Evolutionary conservation across 2,888 invertebrate genomes (phyloP).

Genomic region (Euplexia lucipara): DNA sequence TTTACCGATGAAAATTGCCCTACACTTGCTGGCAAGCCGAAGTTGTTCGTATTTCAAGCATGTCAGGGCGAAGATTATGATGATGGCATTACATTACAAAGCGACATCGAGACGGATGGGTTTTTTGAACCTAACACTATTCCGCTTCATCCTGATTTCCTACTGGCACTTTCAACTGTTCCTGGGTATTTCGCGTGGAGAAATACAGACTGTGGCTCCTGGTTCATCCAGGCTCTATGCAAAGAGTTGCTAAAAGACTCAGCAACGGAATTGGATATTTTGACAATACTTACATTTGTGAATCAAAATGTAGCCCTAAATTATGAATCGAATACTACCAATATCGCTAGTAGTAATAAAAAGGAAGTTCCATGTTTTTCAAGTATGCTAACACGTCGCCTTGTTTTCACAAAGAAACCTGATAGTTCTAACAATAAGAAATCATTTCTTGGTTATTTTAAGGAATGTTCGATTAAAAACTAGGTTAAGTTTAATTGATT

Average conservation of each 20-base stretch:
- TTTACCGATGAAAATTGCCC: slow-evolving; percentile 96
- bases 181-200: slow-evolving; percentile 99
- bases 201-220: slow-evolving; percentile 97
- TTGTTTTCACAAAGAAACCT: slow-evolving; percentile 92
- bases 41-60: slow-evolving; percentile 95
- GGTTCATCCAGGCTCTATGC: slow-evolving; percentile 98
- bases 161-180: slow-evolving; percentile 98
- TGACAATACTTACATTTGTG: slow-evolving; percentile 96
- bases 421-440: slow-evolving; percentile 6
- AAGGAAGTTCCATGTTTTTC: slow-evolving; percentile 98
- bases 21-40: slow-evolving; percentile 96
- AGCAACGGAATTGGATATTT: slow-evolving; percentile 94
- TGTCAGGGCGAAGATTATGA: slow-evolving; percentile 98
- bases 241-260: slow-evolving; percentile 94
- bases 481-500: background rate
- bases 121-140: slow-evolving; percentile 94
- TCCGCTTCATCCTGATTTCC: slow-evolving; percentile 97
- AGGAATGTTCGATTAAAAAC: background rate
- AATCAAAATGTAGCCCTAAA: slow-evolving; percentile 96
- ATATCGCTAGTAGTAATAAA: slow-evolving; percentile 94
- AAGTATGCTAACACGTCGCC: slow-evolving; percentile 96
- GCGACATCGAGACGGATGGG: slow-evolving; percentile 93
- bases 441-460: slow-evolving; percentile 19
- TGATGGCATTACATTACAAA: slow-evolving; percentile 91
- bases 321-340: slow-evolving; percentile 96